A percentile compares a stretch with the other conserved stretches of the same genome.
Conservation (phyloP, 2,113 vertebrate genomes). For the Chaetura pelagica region DNA sequence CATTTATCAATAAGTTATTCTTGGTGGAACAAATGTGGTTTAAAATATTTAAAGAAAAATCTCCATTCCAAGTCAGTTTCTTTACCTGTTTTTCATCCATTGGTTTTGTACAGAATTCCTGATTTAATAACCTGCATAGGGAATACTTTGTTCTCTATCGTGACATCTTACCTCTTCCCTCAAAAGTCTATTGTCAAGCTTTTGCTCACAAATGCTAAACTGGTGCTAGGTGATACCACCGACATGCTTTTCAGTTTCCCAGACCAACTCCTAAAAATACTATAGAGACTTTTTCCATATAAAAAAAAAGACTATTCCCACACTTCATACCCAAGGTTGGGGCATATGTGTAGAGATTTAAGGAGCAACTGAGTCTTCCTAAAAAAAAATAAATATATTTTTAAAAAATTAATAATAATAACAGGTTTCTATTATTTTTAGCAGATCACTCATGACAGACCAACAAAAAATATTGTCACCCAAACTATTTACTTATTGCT, state of each 20-base stretch:
- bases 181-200: not conserved
- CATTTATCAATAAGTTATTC: not conserved
- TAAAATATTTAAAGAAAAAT: not conserved
- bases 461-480: not conserved
- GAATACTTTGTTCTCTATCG: not conserved
- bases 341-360: not conserved
- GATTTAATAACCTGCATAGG: not conserved
- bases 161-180: not conserved
- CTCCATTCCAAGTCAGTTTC: not conserved
- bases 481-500: not conserved
- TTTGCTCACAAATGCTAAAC: not conserved
- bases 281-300: too few relatives aligned
- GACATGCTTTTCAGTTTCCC: not conserved
- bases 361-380: not conserved
- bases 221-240: not conserved
- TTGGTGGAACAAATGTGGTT: not conserved
- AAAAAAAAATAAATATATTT: too few relatives aligned
- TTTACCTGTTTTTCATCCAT: not conserved
- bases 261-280: not conserved
- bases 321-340: not conserved
- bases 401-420: not conserved
- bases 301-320: not conserved
- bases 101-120: not conserved
- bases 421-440: not conserved
- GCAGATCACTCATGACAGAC: not conserved